Evolutionary conservation across 2,888 invertebrate species (phyloP).

Genomic region (Melanostoma mellinum): DNA sequence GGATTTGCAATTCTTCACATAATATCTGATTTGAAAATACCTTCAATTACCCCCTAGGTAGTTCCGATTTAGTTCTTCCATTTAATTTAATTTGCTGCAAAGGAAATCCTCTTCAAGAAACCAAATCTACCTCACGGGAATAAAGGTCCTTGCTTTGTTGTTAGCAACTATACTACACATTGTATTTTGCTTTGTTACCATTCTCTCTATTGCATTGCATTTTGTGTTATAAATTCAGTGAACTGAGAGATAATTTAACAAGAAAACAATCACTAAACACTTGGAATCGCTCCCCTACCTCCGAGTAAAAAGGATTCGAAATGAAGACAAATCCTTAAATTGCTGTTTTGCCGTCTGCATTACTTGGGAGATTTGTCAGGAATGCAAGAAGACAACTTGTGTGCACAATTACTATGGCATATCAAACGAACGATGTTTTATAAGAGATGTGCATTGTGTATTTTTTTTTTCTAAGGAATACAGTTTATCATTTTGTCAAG

Average conservation of each 20-base stretch:
- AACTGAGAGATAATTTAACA: slow-evolving; percentile 18
- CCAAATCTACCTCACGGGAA: slow-evolving; percentile 3
- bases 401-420: too few species aligned
- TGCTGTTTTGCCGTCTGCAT: slow-evolving; percentile 32
- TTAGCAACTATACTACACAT: background rate
- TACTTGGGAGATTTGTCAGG: slow-evolving; percentile 26
- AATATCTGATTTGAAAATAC: slow-evolving; percentile 7
- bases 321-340: slow-evolving; percentile 46
- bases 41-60: slow-evolving; percentile 18
- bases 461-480: too few species aligned
- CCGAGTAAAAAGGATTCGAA: background rate
- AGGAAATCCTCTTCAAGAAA: slow-evolving; percentile 35
- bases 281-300: slow-evolving; percentile 9
- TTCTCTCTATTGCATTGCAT: slow-evolving; percentile 20
- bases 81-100: slow-evolving; percentile 45
- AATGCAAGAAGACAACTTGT: too few species aligned
- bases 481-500: too few species aligned
- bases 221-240: slow-evolving; percentile 32
- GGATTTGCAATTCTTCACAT: background rate
- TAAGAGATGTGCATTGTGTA: too few species aligned
- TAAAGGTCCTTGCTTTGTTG: background rate
- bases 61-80: slow-evolving; percentile 30
- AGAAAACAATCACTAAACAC: slow-evolving; percentile 28
- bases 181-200: slow-evolving; percentile 12
- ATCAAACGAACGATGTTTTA: too few species aligned